Evolutionary conservation across 2,113 vertebrate genomes (phyloP).

Genomic region (Colaptes auratus): DNA sequence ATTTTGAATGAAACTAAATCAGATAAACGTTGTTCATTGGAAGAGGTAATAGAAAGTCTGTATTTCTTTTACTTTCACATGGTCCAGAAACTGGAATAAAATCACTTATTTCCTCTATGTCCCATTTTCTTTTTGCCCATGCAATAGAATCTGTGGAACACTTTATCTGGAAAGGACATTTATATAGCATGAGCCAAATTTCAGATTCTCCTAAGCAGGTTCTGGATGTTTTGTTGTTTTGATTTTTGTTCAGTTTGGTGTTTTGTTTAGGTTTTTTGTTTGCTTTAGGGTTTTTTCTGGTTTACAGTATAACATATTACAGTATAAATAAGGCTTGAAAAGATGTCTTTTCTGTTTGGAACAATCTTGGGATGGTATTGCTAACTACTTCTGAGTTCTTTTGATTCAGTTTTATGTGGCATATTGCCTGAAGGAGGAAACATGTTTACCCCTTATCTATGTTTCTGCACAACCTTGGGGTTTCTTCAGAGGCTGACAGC

Average conservation of each 20-base stretch:
- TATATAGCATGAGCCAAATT: background rate
- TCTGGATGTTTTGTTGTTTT: background rate
- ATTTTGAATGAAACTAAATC: slow-evolving; percentile 72
- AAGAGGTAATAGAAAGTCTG: slow-evolving; percentile 74
- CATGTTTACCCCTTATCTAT: background rate
- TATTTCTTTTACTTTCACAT: background rate
- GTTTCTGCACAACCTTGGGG: background rate
- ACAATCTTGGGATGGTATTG: background rate
- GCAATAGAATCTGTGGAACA: background rate
- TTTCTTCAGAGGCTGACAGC: background rate
- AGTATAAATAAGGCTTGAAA: background rate
- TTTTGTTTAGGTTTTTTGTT: background rate
- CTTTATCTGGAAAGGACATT: background rate
- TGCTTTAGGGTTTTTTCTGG: background rate
- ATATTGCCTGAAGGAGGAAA: background rate
- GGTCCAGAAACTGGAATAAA: background rate
- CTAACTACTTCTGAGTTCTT: background rate
- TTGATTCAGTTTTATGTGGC: background rate
- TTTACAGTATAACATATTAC: background rate
- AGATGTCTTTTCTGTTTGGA: background rate
- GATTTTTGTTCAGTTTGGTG: background rate
- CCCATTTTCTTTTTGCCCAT: background rate
- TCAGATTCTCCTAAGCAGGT: background rate
- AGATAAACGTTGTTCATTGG: slow-evolving; percentile 73
- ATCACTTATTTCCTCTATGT: background rate